Evolutionary conservation across 1,140 invertebrate genomes (phyloP).

Genomic region (Zaprionus gabonicus): DNA sequence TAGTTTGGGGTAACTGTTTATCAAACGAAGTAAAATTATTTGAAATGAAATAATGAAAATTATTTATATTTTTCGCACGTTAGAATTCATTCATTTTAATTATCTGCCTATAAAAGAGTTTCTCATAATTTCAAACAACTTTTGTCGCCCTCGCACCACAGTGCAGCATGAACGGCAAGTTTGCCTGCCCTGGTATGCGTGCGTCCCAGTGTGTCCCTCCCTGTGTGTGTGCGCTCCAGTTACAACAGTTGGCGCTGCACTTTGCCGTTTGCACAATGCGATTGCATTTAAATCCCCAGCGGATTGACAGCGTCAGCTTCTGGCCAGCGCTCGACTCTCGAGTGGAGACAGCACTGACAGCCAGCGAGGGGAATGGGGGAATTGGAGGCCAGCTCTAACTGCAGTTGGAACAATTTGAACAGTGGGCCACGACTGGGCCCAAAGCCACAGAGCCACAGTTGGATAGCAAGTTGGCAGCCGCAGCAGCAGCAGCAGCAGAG

Average conservation of each 20-base stretch:
- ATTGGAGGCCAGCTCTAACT: neutral
- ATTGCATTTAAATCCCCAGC: slow-evolving; percentile 31
- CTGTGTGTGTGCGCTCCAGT: slow-evolving; percentile 20
- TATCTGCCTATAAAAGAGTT: no score
- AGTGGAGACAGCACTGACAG: slow-evolving; percentile 1
- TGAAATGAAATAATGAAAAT: no score
- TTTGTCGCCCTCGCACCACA: neutral
- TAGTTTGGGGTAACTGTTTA: no score
- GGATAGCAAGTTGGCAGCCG: slow-evolving; percentile 7
- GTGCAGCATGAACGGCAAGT: neutral
- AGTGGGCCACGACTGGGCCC: slow-evolving; percentile 8
- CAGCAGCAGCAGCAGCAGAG: neutral
- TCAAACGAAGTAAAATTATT: no score
- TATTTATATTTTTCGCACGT: no score
- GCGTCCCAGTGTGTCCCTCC: neutral
- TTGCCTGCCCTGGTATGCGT: neutral
- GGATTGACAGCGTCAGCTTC: slow-evolving; percentile 30
- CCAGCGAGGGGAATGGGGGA: neutral
- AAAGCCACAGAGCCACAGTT: slow-evolving; percentile 10
- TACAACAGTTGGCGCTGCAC: slow-evolving; percentile 22
- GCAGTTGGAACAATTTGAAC: slow-evolving; percentile 23
- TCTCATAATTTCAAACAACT: neutral
- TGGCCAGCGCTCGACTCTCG: slow-evolving; percentile 1
- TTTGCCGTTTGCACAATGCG: slow-evolving; percentile 16
- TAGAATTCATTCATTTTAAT: neutral